Evolutionary conservation across 64 coral and sea anemone species (phyloP).

Genomic region (Hydrozoanthus tunicans): DNA sequence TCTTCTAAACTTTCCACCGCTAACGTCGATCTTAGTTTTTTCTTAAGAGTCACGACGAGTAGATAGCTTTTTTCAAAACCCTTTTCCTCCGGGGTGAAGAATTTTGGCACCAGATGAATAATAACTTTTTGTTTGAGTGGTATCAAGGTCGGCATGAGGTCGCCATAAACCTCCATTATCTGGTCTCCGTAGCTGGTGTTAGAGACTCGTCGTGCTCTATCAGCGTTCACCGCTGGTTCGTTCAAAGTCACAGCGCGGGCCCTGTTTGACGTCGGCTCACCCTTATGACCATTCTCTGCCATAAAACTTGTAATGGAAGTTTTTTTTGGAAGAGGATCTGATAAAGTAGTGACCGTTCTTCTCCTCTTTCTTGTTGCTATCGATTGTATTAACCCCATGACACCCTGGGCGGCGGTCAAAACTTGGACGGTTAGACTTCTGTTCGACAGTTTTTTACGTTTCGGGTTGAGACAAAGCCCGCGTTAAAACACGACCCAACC

Average conservation of each 20-base stretch:
- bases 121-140: conserved; percentile 32
- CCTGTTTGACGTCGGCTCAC: not conserved
- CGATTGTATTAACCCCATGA: conserved; percentile 32
- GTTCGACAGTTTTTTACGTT: not conserved
- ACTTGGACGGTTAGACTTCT: not conserved
- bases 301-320: conserved; percentile 6
- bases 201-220: conserved; percentile 8
- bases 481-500: not conserved
- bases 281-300: not conserved
- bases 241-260: not conserved
- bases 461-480: not conserved
- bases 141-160: conserved; percentile 29
- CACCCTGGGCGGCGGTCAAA: not conserved
- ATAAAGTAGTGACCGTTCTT: conserved; percentile 42
- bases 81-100: conserved; percentile 37
- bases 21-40: conserved; percentile 4
- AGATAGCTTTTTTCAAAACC: conserved; percentile 40
- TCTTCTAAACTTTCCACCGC: not conserved
- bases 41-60: conserved; percentile 25
- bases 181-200: conserved; percentile 46
- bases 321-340: conserved; percentile 31
- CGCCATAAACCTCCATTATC: conserved; percentile 34
- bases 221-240: not conserved
- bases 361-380: conserved; percentile 3
- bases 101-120: conserved; percentile 56